phyloP scores from a whole-genome alignment of 92 coral and sea anemone species.

The Scolanthus callimorphus region DNA sequence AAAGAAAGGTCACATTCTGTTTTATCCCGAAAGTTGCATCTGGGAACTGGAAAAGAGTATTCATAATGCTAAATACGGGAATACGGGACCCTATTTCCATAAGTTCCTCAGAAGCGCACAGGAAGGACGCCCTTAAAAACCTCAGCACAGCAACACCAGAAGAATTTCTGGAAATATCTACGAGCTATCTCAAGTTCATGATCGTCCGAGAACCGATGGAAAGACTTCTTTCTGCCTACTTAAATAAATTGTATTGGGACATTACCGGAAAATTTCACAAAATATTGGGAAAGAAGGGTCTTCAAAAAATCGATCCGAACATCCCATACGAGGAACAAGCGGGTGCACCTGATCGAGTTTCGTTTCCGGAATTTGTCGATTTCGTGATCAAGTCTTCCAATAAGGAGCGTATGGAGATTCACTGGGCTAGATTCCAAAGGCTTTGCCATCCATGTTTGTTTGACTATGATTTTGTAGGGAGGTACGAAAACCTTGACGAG shows the following conservation, averaged over 20 bases:
- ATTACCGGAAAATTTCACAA: slow-evolving; percentile 22
- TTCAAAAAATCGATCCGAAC: slow-evolving; percentile 1
- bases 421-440: slow-evolving; percentile 34
- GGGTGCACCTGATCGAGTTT: not conserved
- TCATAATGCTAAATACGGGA: slow-evolving; percentile 26
- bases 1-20: slow-evolving; percentile 38
- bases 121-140: not conserved
- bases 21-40: slow-evolving; percentile 61
- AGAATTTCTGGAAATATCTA: slow-evolving; percentile 5
- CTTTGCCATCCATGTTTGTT: slow-evolving; percentile 45
- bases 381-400: slow-evolving; percentile 7
- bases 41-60: slow-evolving; percentile 53
- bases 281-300: slow-evolving; percentile 20
- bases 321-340: not conserved
- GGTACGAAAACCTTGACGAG: slow-evolving; percentile 17
- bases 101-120: slow-evolving; percentile 17
- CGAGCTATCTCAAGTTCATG: slow-evolving; percentile 13
- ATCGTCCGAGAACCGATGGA: slow-evolving; percentile 50
- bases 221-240: slow-evolving; percentile 45
- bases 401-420: slow-evolving; percentile 18
- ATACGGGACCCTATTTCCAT: slow-evolving; percentile 13
- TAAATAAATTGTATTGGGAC: slow-evolving; percentile 32
- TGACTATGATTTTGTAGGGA: slow-evolving; percentile 43
- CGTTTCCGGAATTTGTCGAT: slow-evolving; percentile 45
- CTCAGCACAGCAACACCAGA: slow-evolving; percentile 5